Conservation (phyloP, 2,113 vertebrate genomes). For the Brachirus orientalis region DNA sequence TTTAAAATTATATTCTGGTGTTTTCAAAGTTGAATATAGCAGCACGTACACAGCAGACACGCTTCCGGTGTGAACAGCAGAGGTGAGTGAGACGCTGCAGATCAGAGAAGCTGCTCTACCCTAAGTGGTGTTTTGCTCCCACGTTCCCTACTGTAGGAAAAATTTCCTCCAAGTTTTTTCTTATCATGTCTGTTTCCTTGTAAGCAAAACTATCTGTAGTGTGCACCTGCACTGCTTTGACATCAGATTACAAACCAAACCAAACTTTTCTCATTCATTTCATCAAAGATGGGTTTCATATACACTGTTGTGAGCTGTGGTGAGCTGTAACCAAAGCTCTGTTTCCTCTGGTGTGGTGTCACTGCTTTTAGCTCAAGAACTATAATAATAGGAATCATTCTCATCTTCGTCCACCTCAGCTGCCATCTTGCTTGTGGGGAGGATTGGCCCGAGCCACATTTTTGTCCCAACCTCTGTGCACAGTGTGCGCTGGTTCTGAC, state of each 20-base stretch:
- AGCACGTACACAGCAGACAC: too few species aligned
- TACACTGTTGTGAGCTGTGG: conserved; percentile 28
- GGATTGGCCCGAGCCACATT: conserved; percentile 15
- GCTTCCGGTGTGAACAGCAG: too few species aligned
- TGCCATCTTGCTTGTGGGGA: conserved; percentile 4
- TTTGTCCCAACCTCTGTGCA: conserved; percentile 42
- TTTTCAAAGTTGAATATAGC: too few species aligned
- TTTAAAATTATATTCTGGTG: too few species aligned
- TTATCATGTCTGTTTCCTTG: background rate
- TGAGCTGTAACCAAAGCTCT: conserved; percentile 45
- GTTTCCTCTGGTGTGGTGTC: conserved; percentile 55
- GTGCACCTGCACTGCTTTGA: conserved; percentile 16
- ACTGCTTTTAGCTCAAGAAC: conserved; percentile 23
- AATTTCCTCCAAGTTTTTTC: too few species aligned
- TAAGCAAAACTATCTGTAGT: conserved; percentile 35
- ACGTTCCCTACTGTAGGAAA: too few species aligned
- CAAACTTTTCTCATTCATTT: conserved; percentile 19
- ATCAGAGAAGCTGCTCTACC: too few species aligned
- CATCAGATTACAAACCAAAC: conserved; percentile 27
- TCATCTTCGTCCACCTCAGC: conserved; percentile 27
- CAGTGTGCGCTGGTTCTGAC: conserved; percentile 45
- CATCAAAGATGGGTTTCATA: conserved; percentile 28
- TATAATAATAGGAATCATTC: conserved; percentile 32
- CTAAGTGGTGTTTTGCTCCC: too few species aligned
- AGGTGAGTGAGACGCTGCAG: too few species aligned